A percentile compares a stretch with the other conserved stretches of the same genome.
These are phyloP conservation scores for Bungarus multicinctus DNA, from an alignment of 2,113 vertebrate genomes.

Conservation along the genomic window DNA sequence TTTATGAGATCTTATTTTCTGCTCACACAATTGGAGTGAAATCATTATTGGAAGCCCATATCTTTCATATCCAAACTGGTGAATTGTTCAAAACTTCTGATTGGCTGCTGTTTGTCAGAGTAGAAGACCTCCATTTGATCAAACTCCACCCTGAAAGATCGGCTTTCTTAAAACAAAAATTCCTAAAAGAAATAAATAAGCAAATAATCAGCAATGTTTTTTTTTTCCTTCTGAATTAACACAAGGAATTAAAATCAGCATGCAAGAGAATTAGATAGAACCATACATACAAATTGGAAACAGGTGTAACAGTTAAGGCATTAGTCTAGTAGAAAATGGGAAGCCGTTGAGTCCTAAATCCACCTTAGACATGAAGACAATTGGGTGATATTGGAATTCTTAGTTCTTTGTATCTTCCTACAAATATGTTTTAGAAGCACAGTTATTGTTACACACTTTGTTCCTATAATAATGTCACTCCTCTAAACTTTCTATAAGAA, in stretches of 20 bases:
- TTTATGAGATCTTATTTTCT: background rate
- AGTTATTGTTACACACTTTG: background rate
- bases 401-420: background rate
- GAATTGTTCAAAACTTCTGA: background rate
- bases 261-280: background rate
- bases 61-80: background rate
- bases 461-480: background rate
- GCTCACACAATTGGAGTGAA: background rate
- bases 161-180: background rate
- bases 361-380: too few species aligned
- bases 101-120: background rate
- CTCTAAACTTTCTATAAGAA: background rate
- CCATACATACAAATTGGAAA: background rate
- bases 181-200: background rate
- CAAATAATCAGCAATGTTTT: background rate
- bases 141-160: background rate
- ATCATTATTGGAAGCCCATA: background rate
- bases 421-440: background rate
- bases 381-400: too few species aligned
- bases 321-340: too few species aligned
- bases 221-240: background rate
- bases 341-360: too few species aligned
- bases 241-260: background rate
- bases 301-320: too few species aligned
- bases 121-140: background rate